phyloP scores from a whole-genome alignment of 2,797 vertebrate genomes.

The Oryzias dopingdopingensis region DNA sequence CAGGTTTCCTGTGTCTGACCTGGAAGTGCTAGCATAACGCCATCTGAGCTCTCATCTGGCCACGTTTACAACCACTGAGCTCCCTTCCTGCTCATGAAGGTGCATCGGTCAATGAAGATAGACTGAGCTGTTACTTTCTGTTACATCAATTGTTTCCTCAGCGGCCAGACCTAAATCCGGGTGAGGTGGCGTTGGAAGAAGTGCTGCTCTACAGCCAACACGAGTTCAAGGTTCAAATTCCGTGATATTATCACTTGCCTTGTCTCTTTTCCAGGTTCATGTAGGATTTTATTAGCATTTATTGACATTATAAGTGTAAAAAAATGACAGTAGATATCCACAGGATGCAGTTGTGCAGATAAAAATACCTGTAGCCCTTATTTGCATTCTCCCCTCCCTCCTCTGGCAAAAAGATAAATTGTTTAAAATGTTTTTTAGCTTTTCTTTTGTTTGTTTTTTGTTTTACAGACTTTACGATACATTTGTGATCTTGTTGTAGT shows the following conservation, averaged over 20 bases:
- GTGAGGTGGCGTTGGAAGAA: slow-evolving; percentile 11
- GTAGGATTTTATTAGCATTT: slow-evolving; percentile 45
- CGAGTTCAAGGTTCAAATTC: slow-evolving; percentile 35
- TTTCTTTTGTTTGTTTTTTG: slow-evolving; percentile 19
- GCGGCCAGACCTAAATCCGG: slow-evolving; percentile 27
- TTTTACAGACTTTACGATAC: slow-evolving; percentile 9
- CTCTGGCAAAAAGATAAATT: too few species aligned
- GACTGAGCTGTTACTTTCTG: slow-evolving; percentile 63
- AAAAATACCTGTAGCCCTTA: slow-evolving; percentile 67
- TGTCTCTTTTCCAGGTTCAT: slow-evolving; percentile 23
- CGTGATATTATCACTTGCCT: slow-evolving; percentile 26
- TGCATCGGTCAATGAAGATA: slow-evolving; percentile 57
- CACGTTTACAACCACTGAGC: slow-evolving; percentile 46
- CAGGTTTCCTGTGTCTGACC: slow-evolving; percentile 43
- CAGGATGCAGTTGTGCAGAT: slow-evolving; percentile 45
- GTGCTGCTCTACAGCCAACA: slow-evolving; percentile 33
- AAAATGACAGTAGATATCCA: slow-evolving; percentile 54
- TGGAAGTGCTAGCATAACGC: slow-evolving; percentile 46
- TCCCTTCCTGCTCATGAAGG: slow-evolving; percentile 39
- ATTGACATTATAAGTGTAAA: slow-evolving; percentile 47
- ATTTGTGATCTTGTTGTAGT: slow-evolving; percentile 6
- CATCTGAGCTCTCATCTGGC: slow-evolving; percentile 23
- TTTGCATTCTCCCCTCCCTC: slow-evolving; percentile 37
- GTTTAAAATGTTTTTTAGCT: slow-evolving; percentile 6
- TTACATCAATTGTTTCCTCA: slow-evolving; percentile 44